phyloP scores from a whole-genome alignment of 2,888 invertebrate species.

The Gymnosoma rotundatum region DNA sequence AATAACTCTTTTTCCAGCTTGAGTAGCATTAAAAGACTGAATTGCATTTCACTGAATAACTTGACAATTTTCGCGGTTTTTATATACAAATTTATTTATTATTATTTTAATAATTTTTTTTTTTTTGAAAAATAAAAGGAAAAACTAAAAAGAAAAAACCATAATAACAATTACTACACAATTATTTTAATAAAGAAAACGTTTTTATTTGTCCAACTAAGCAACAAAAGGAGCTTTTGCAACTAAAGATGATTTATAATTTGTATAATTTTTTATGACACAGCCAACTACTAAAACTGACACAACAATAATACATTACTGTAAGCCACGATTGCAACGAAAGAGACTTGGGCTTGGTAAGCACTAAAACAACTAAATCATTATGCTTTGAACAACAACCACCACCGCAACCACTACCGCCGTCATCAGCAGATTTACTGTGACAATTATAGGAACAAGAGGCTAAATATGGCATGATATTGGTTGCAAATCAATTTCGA shows the following conservation, averaged over 20 bases:
- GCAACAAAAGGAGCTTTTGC: slow-evolving; percentile 11
- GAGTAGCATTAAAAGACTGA: slow-evolving; percentile 46
- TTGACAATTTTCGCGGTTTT: slow-evolving; percentile 53
- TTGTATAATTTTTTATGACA: slow-evolving; percentile 69
- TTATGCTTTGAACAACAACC: not conserved
- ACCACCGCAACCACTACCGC: slow-evolving; percentile 21
- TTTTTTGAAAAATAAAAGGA: too few relatives aligned
- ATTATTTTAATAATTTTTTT: too few relatives aligned
- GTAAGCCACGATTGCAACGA: not conserved
- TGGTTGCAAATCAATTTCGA: slow-evolving; percentile 51
- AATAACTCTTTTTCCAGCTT: slow-evolving; percentile 11
- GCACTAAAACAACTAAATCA: slow-evolving; percentile 5
- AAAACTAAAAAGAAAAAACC: slow-evolving; percentile 1
- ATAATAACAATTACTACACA: slow-evolving; percentile 44
- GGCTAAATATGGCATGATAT: slow-evolving; percentile 50
- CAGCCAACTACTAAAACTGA: slow-evolving; percentile 47
- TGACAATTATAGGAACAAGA: slow-evolving; percentile 55
- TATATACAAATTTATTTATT: not conserved
- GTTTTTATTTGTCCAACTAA: slow-evolving; percentile 45
- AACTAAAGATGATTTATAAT: too few relatives aligned
- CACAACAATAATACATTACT: slow-evolving; percentile 26
- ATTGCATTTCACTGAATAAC: slow-evolving; percentile 46
- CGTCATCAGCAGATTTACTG: slow-evolving; percentile 1
- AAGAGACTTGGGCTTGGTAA: not conserved
- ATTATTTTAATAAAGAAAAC: slow-evolving; percentile 50